Conservation (phyloP, 1,140 invertebrate genomes). For the Venustaconcha ellipsiformis region DNA sequence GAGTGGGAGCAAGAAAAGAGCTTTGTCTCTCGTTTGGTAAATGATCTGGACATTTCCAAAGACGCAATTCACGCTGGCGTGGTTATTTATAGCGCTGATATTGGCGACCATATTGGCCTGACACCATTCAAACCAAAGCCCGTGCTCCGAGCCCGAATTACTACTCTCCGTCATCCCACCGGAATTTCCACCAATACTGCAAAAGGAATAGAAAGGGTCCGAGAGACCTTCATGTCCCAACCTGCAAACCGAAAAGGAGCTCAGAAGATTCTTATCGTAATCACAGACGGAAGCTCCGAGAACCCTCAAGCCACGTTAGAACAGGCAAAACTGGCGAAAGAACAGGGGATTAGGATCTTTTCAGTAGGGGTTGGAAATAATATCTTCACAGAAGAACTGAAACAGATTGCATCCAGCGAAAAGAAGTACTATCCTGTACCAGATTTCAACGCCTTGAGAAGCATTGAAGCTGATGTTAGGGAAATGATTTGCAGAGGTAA, state of each 20-base stretch:
- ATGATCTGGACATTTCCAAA: slow-evolving; percentile 44
- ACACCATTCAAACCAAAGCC: slow-evolving; percentile 43
- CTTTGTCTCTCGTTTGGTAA: slow-evolving; percentile 53
- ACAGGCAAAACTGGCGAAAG: slow-evolving; percentile 49
- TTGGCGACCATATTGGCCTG: slow-evolving; percentile 44
- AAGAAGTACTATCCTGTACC: slow-evolving; percentile 45
- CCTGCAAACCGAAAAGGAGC: slow-evolving; percentile 23
- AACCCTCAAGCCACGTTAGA: slow-evolving; percentile 44
- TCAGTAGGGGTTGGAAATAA: slow-evolving; percentile 49
- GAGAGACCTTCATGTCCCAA: slow-evolving; percentile 40
- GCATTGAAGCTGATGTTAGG: slow-evolving; percentile 44
- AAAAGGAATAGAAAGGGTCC: slow-evolving; percentile 40
- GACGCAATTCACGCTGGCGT: slow-evolving; percentile 54
- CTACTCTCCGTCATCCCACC: slow-evolving; percentile 44
- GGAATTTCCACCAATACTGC: slow-evolving; percentile 54
- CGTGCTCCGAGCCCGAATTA: slow-evolving; percentile 35
- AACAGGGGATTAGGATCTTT: slow-evolving; percentile 45
- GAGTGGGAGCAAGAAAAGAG: slow-evolving; percentile 53
- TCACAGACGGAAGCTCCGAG: slow-evolving; percentile 57
- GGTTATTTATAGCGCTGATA: slow-evolving; percentile 55
- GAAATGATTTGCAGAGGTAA: slow-evolving; percentile 55
- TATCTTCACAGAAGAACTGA: slow-evolving; percentile 43
- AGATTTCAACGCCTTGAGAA: slow-evolving; percentile 44
- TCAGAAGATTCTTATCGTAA: slow-evolving; percentile 54
- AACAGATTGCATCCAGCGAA: slow-evolving; percentile 47